These are phyloP conservation scores for Ptilonorhynchus violaceus DNA, from an alignment of 2,113 vertebrate genomes.

Conservation along the genomic window DNA sequence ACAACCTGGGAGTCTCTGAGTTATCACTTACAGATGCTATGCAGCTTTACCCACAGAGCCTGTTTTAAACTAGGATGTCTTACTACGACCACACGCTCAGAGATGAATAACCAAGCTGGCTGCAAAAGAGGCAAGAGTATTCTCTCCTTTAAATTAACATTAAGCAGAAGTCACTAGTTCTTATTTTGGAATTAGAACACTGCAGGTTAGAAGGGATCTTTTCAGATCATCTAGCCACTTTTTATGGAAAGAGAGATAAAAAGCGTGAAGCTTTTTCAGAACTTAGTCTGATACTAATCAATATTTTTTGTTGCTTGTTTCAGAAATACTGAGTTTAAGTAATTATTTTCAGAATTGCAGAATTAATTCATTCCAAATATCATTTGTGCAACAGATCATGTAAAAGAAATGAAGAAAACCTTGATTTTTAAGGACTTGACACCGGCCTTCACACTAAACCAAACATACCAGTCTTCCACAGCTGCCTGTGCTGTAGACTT, in stretches of 20 bases:
- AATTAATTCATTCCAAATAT: background rate
- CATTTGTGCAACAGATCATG: background rate
- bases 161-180: background rate
- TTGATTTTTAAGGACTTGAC: background rate
- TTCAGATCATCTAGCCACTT: background rate
- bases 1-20: background rate
- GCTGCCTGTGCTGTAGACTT: background rate
- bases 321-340: background rate
- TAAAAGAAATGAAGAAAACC: background rate
- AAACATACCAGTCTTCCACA: background rate
- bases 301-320: background rate
- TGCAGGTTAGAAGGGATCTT: background rate
- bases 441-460: background rate
- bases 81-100: background rate
- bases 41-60: background rate
- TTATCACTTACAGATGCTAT: background rate
- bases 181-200: background rate
- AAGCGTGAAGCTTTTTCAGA: background rate
- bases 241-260: background rate
- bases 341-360: background rate
- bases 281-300: background rate
- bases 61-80: background rate
- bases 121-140: background rate
- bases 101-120: background rate
- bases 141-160: background rate